These are phyloP conservation scores for Drosophila hydei DNA, from an alignment of 1,140 invertebrate species.

Conservation along the genomic window DNA sequence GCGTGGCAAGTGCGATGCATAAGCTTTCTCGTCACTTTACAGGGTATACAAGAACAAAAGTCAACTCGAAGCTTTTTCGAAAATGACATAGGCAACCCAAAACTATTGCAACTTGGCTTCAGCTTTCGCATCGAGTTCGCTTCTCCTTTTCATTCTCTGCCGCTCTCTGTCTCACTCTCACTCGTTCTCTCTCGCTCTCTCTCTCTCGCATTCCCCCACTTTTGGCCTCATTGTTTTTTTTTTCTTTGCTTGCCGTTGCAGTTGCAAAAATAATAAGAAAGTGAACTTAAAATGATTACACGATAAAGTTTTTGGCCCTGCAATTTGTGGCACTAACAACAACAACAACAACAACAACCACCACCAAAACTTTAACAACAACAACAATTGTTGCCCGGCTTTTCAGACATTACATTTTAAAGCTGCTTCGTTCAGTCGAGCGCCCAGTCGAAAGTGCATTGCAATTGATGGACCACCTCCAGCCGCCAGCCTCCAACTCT, in stretches of 20 bases:
- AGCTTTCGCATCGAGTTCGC: neutral
- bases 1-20: too few relatives aligned
- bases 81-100: conserved; percentile 76
- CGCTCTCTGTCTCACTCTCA: neutral
- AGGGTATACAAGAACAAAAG: conserved; percentile 25
- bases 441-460: conserved; percentile 32
- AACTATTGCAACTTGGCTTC: conserved; percentile 52
- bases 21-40: neutral
- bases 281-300: conserved; percentile 80
- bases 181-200: neutral
- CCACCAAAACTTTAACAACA: conserved; percentile 11
- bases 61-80: conserved; percentile 57
- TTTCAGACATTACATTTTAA: conserved; percentile 43
- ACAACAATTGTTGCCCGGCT: conserved; percentile 7
- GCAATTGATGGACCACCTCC: conserved; percentile 30
- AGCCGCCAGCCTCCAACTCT: neutral
- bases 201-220: neutral
- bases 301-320: conserved; percentile 74
- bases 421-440: conserved; percentile 33
- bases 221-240: conserved; percentile 25
- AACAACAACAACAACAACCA: conserved; percentile 19
- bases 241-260: conserved; percentile 22
- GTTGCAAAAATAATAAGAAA: conserved; percentile 80
- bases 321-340: conserved; percentile 58
- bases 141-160: neutral